Percentiles rank a stretch among this genome's conserved stretches.
phyloP scores from a whole-genome alignment of 1,140 invertebrate species.

The Bathynomus jamesi region DNA sequence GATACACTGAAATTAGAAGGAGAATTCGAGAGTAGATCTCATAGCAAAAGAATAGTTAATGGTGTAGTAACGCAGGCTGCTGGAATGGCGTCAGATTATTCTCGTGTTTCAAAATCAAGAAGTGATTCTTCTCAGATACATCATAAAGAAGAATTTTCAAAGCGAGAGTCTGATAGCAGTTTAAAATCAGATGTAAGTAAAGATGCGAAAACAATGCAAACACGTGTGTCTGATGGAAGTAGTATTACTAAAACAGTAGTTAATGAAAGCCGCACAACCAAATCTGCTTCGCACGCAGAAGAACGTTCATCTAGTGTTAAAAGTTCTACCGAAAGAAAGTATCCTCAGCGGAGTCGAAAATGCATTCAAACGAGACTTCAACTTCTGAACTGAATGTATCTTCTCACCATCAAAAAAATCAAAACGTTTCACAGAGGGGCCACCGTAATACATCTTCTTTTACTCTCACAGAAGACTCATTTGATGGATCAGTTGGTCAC shows the following conservation, averaged over 20 bases:
- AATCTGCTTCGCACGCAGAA: slow-evolving; percentile 56
- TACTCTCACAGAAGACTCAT: slow-evolving; percentile 19
- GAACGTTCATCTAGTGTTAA: slow-evolving; percentile 45
- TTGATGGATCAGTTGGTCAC: not conserved
- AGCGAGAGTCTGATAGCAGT: not conserved
- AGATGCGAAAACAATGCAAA: not conserved
- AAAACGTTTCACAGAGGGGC: too few species aligned
- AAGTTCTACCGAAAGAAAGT: slow-evolving; percentile 49
- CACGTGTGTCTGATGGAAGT: slow-evolving; percentile 24
- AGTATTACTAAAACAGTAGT: slow-evolving; percentile 54
- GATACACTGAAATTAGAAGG: slow-evolving; percentile 39
- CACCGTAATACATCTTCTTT: slow-evolving; percentile 30
- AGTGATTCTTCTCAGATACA: not conserved
- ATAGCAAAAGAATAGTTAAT: slow-evolving; percentile 44
- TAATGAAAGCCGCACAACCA: slow-evolving; percentile 55
- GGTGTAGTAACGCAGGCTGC: slow-evolving; percentile 43
- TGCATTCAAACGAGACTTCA: slow-evolving; percentile 47
- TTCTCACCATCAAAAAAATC: too few species aligned
- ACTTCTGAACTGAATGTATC: slow-evolving; percentile 5
- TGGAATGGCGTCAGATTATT: not conserved
- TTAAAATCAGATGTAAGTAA: not conserved
- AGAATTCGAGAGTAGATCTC: slow-evolving; percentile 22
- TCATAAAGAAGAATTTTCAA: not conserved
- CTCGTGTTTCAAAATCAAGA: not conserved
- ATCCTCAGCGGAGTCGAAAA: slow-evolving; percentile 56